Percentiles rank a stretch among this genome's conserved stretches.
phyloP scores from a whole-genome alignment of 2,888 invertebrate species.

The Iphiclides podalirius region DNA sequence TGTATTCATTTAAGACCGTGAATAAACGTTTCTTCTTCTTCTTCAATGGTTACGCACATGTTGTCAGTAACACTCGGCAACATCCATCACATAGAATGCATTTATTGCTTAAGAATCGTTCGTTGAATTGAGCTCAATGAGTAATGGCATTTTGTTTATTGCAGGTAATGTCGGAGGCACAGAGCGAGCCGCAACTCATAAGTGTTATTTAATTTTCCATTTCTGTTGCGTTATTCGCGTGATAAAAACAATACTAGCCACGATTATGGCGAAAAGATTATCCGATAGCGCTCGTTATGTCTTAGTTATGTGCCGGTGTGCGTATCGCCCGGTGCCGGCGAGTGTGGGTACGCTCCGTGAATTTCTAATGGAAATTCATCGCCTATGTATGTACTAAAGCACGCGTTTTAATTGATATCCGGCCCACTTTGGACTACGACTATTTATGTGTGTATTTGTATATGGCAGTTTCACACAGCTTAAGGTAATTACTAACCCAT shows the following conservation, averaged over 20 bases:
- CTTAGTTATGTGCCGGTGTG: neutral
- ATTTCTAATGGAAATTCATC: conserved; percentile 13
- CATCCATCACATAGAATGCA: too few species aligned
- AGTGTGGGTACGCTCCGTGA: conserved; percentile 14
- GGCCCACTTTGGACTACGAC: conserved; percentile 11
- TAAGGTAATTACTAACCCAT: neutral
- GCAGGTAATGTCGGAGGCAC: conserved; percentile 8
- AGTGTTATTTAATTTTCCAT: conserved; percentile 6
- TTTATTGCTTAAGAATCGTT: too few species aligned
- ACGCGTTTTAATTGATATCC: conserved; percentile 13
- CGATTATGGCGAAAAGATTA: conserved; percentile 13
- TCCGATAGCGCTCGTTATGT: conserved; percentile 1
- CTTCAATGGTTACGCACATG: too few species aligned
- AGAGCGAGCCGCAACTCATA: neutral
- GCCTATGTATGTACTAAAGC: neutral
- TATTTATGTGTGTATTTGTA: too few species aligned
- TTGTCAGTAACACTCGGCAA: too few species aligned
- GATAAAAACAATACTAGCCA: conserved; percentile 13
- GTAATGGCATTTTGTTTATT: conserved; percentile 14
- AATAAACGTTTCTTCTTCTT: too few species aligned
- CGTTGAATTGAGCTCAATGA: neutral
- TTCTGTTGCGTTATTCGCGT: conserved; percentile 9
- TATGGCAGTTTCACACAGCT: too few species aligned
- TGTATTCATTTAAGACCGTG: too few species aligned
- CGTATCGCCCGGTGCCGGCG: neutral